Percentiles rank a stretch among this genome's conserved stretches.
Conservation (phyloP, 2,797 vertebrate genomes). For the Pseudochirops corinnae region DNA sequence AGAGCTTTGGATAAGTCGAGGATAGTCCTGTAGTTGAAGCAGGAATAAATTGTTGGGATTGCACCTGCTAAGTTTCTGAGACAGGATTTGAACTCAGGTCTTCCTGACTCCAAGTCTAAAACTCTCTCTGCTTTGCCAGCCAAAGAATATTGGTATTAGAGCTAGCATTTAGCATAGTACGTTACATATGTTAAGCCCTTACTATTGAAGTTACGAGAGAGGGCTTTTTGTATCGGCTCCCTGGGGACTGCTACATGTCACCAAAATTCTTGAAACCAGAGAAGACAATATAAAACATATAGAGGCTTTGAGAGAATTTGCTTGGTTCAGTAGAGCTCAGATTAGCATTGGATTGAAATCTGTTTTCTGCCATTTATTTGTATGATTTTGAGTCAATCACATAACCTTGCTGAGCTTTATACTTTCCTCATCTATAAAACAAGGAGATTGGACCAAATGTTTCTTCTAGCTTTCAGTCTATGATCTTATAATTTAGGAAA, state of each 20-base stretch:
- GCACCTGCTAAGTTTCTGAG: neutral
- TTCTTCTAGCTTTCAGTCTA: neutral
- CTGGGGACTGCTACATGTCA: neutral
- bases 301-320: neutral
- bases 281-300: neutral
- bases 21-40: neutral
- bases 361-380: neutral
- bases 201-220: neutral
- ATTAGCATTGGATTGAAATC: fast-evolving
- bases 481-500: neutral
- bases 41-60: neutral
- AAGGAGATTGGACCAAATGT: neutral
- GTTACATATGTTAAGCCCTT: neutral
- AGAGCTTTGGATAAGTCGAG: neutral
- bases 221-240: neutral
- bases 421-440: neutral
- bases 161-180: neutral
- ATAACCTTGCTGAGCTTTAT: neutral
- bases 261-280: neutral
- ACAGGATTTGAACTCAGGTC: neutral
- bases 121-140: neutral
- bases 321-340: neutral
- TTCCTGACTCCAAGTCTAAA: neutral
- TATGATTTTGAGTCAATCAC: too few species aligned
- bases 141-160: neutral